These are phyloP conservation scores for Lepidocolaptes lacrymiger DNA, from an alignment of 2,797 vertebrate genomes.

Conservation along the genomic window DNA sequence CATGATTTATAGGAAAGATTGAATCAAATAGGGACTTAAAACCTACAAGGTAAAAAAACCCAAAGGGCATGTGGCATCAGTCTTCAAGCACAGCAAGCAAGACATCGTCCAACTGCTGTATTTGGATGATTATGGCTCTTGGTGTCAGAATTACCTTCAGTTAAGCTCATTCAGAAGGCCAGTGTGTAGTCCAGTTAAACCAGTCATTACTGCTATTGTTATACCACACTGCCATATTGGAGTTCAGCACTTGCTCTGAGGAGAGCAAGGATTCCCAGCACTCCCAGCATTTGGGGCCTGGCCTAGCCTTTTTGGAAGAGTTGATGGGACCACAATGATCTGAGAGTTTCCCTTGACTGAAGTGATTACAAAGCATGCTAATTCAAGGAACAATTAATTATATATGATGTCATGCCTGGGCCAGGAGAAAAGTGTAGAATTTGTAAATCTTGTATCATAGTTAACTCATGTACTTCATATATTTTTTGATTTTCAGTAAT, in stretches of 20 bases:
- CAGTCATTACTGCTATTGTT: not conserved
- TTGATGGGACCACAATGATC: not conserved
- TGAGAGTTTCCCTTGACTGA: not conserved
- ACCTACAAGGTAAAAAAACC: not conserved
- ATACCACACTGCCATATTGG: not conserved
- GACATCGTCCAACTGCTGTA: not conserved
- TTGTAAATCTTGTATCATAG: conserved; percentile 25
- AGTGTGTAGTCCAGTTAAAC: not conserved
- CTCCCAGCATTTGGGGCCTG: not conserved
- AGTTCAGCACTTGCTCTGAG: not conserved
- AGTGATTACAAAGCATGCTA: not conserved
- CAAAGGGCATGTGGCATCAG: accelerated
- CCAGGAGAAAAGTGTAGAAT: not conserved
- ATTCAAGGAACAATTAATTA: not conserved
- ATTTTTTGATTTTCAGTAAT: conserved; percentile 39
- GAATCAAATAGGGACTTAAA: not conserved
- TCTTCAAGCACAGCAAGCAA: not conserved
- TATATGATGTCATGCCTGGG: not conserved
- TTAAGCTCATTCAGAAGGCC: not conserved
- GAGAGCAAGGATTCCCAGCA: not conserved
- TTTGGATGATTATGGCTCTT: not conserved
- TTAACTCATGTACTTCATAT: conserved; percentile 26
- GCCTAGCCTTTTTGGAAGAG: not conserved
- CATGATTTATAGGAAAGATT: not conserved
- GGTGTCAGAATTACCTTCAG: not conserved